Evolutionary conservation across 2,797 vertebrate genomes (phyloP).

Genomic region (Chlorospingus flavigularis): DNA sequence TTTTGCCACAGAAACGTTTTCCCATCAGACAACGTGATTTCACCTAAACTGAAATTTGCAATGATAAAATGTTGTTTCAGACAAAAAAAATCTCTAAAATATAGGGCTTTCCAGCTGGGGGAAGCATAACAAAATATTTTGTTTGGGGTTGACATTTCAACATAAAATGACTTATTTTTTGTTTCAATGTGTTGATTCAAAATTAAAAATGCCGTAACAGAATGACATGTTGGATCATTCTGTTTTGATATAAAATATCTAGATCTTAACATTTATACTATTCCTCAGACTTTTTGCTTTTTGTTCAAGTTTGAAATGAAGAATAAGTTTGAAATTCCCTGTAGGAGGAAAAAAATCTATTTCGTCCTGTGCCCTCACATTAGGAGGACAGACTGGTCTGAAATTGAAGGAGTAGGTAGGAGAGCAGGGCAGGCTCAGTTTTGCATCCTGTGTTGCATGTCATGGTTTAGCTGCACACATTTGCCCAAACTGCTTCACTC

Average conservation of each 20-base stretch:
- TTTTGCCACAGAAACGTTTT: conserved; percentile 37
- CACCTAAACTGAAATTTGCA: conserved; percentile 49
- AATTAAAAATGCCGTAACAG: background rate
- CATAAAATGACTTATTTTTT: background rate
- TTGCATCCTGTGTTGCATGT: background rate
- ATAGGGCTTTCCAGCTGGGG: background rate
- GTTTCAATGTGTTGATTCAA: conserved; percentile 10
- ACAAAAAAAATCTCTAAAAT: background rate
- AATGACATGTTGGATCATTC: background rate
- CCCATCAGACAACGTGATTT: conserved; percentile 28
- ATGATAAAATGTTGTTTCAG: conserved; percentile 15
- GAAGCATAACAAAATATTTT: conserved; percentile 48
- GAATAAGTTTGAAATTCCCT: background rate
- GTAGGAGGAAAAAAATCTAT: background rate
- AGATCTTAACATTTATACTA: conserved; percentile 4
- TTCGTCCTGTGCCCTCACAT: background rate
- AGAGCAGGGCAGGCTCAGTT: background rate
- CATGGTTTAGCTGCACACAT: background rate
- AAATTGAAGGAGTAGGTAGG: background rate
- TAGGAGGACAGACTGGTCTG: background rate
- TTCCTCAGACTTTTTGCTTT: background rate
- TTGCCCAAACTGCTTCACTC: background rate
- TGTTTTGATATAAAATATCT: conserved; percentile 23
- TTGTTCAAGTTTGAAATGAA: background rate
- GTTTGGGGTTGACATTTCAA: conserved; percentile 35